phyloP scores from a whole-genome alignment of 1,140 invertebrate genomes.

The Nasonia longicornis region DNA sequence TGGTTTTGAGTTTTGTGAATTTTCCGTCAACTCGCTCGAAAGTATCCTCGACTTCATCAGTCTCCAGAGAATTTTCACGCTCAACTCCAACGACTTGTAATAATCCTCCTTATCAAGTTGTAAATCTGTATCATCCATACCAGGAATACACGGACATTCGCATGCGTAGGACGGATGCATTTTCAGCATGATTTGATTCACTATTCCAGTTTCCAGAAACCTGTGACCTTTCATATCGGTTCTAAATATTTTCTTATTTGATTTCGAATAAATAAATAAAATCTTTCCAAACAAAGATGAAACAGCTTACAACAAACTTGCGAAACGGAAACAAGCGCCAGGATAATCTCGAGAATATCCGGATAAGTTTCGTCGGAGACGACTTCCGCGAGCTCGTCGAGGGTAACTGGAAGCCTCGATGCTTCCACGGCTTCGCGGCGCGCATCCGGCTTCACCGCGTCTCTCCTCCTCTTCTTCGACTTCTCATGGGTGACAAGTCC shows the following conservation, averaged over 20 bases:
- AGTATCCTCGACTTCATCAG: slow-evolving; percentile 50
- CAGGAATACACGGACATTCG: slow-evolving; percentile 28
- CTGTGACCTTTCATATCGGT: slow-evolving; percentile 51
- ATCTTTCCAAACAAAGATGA: no score
- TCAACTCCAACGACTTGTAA: slow-evolving; percentile 44
- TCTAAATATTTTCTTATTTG: not conserved
- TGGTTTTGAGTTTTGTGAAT: slow-evolving; percentile 33
- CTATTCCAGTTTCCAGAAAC: slow-evolving; percentile 54
- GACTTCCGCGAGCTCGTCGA: slow-evolving; percentile 49
- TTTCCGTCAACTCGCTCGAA: not conserved
- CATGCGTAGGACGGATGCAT: slow-evolving; percentile 50
- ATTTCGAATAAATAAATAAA: no score
- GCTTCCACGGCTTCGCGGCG: slow-evolving; percentile 49
- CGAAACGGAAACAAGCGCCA: slow-evolving; percentile 51
- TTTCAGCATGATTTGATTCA: slow-evolving; percentile 53
- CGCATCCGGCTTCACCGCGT: slow-evolving; percentile 49
- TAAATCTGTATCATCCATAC: slow-evolving; percentile 40
- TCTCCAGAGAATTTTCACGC: slow-evolving; percentile 54
- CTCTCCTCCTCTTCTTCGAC: not conserved
- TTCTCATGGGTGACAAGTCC: not conserved
- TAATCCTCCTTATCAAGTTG: slow-evolving; percentile 47
- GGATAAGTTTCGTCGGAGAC: slow-evolving; percentile 44
- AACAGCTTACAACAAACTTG: slow-evolving; percentile 52
- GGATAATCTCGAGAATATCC: slow-evolving; percentile 50
- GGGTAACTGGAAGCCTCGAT: slow-evolving; percentile 52